phyloP scores from a whole-genome alignment of 1,140 invertebrate genomes.

The Oedothorax gibbosus region DNA sequence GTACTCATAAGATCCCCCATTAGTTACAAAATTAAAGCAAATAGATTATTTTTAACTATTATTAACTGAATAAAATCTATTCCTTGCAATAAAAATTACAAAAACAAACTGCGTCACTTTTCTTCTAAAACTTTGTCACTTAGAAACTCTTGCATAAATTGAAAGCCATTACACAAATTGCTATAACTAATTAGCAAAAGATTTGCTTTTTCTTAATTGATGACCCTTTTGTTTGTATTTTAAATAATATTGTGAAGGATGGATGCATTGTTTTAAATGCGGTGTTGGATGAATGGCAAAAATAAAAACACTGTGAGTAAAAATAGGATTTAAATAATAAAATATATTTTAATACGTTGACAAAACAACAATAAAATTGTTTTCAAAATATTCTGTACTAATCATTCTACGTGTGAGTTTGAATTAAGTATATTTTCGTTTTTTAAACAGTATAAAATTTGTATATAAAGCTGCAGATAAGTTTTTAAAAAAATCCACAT shows the following conservation, averaged over 20 bases:
- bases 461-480: too few species aligned
- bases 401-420: too few species aligned
- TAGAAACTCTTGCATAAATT: constrained; percentile 11
- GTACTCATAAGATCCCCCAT: neutral
- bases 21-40: neutral
- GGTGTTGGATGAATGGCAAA: too few species aligned
- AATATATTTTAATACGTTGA: too few species aligned
- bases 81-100: neutral
- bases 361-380: too few species aligned
- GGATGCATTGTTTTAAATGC: too few species aligned
- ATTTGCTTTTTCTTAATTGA: constrained; percentile 22
- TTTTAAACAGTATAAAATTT: too few species aligned
- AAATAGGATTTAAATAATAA: too few species aligned
- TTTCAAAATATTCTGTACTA: too few species aligned
- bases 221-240: constrained; percentile 21
- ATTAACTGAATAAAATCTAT: neutral
- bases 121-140: neutral
- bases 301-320: too few species aligned
- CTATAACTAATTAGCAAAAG: constrained; percentile 31
- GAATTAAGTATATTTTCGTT: too few species aligned
- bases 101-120: neutral
- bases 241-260: constrained; percentile 11
- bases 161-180: constrained; percentile 44
- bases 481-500: too few species aligned
- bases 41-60: neutral